A percentile compares a stretch with the other conserved stretches of the same genome.
Evolutionary conservation across 2,797 vertebrate genomes (phyloP).

Genomic region (Epinephelus malabaricus): DNA sequence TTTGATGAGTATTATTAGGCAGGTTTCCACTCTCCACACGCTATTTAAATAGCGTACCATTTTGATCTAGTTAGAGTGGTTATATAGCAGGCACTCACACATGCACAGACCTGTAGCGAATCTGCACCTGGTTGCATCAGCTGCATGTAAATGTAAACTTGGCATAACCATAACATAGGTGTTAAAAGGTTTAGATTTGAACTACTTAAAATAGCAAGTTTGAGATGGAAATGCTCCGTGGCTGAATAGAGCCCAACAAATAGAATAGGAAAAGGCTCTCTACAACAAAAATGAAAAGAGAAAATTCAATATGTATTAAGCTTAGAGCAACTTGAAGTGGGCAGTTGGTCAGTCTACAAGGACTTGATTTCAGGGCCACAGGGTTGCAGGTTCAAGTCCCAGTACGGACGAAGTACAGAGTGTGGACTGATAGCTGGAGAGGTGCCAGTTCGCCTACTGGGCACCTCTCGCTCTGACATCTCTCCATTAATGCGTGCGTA

Average conservation of each 20-base stretch:
- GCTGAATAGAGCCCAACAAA: neutral
- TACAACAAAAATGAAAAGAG: neutral
- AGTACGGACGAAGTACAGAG: no score
- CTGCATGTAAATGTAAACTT: neutral
- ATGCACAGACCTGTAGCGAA: neutral
- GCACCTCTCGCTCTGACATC: no score
- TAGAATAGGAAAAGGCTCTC: neutral
- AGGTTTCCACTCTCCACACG: conserved; percentile 16
- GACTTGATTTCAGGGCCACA: no score
- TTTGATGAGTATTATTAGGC: conserved; percentile 23
- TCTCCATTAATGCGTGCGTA: no score
- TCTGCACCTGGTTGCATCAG: neutral
- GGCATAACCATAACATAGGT: neutral
- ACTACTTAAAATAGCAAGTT: neutral
- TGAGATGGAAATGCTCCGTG: neutral
- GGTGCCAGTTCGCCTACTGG: no score
- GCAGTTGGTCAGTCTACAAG: no score
- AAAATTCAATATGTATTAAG: neutral
- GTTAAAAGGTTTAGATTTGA: neutral
- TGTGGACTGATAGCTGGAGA: no score
- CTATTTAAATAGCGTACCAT: conserved; percentile 5
- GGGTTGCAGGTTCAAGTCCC: no score
- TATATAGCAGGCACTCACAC: neutral
- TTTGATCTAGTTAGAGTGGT: conserved; percentile 9
- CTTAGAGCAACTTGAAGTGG: neutral